These are phyloP conservation scores for Globodera rostochiensis DNA, from an alignment of 1,140 invertebrate species.

Conservation along the genomic window DNA sequence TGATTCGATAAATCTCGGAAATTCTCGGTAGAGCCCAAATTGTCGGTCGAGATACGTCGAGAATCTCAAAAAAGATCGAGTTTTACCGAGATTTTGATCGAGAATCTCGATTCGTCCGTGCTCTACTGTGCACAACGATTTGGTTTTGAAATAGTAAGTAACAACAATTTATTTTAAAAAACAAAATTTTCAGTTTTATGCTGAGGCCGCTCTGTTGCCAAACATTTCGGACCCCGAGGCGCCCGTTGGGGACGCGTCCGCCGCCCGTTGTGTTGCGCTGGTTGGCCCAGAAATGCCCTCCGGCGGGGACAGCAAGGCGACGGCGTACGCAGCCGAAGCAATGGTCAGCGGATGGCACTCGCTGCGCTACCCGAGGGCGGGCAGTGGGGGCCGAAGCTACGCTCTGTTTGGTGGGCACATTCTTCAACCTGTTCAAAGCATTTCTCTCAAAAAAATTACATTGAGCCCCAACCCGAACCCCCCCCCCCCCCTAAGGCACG, in stretches of 20 bases:
- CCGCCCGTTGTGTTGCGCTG: constrained; percentile 26
- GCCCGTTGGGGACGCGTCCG: constrained; percentile 47
- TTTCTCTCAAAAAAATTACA: too few species aligned
- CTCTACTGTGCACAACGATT: too few species aligned
- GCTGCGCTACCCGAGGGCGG: constrained; percentile 48
- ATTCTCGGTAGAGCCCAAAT: too few species aligned
- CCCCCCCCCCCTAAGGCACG: too few species aligned
- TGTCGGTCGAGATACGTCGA: too few species aligned
- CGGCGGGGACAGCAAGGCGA: not conserved
- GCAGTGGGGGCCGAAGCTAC: constrained; percentile 55
- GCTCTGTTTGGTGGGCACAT: constrained; percentile 48
- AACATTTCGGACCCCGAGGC: constrained; percentile 63
- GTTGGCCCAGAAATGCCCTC: constrained; percentile 8
- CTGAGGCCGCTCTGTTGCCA: constrained; percentile 63
- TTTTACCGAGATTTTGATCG: too few species aligned
- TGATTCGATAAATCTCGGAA: too few species aligned
- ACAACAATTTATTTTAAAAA: too few species aligned
- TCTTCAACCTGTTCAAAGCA: not conserved
- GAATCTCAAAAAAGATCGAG: too few species aligned
- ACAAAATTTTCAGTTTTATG: constrained; percentile 41
- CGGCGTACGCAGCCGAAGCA: constrained; percentile 38
- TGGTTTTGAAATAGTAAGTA: too few species aligned
- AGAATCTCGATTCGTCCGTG: too few species aligned
- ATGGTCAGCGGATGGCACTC: constrained; percentile 56
- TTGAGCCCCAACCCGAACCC: too few species aligned